Conservation (phyloP, 2,888 invertebrate genomes). For the Melanchra persicariae region DNA sequence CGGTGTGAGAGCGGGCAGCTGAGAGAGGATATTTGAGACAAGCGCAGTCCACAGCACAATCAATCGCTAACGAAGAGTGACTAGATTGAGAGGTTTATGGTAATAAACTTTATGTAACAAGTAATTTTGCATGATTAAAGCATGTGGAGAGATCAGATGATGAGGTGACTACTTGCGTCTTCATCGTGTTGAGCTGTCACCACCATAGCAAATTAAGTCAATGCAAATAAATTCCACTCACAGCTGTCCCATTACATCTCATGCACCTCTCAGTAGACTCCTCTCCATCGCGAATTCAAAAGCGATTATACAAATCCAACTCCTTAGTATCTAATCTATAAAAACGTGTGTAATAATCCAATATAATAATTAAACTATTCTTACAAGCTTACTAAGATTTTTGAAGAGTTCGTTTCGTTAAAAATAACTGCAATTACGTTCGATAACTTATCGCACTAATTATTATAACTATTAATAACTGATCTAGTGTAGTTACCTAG, state of each 20-base stretch:
- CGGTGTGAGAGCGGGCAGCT: slow-evolving; percentile 46
- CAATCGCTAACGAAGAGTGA: neutral
- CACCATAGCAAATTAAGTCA: neutral
- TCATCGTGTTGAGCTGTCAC: neutral
- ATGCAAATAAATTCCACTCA: slow-evolving; percentile 17
- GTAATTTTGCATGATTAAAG: neutral
- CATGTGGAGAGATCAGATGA: neutral
- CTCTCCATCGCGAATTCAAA: slow-evolving; percentile 45
- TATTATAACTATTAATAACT: slow-evolving; percentile 78
- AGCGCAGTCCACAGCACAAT: neutral
- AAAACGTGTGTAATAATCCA: slow-evolving; percentile 63
- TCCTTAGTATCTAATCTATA: slow-evolving; percentile 57
- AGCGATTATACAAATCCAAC: slow-evolving; percentile 54
- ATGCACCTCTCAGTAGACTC: slow-evolving; percentile 32
- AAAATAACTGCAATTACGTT: slow-evolving; percentile 72
- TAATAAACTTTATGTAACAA: neutral
- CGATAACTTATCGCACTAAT: slow-evolving; percentile 79
- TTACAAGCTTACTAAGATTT: slow-evolving; percentile 64
- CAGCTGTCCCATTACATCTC: slow-evolving; percentile 29
- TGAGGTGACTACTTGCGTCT: neutral
- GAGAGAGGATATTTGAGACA: slow-evolving; percentile 22
- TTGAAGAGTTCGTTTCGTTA: slow-evolving; percentile 70
- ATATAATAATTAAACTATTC: slow-evolving; percentile 60
- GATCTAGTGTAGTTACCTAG: slow-evolving; percentile 76
- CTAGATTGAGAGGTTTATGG: neutral